Evolutionary conservation across 2,888 invertebrate species (phyloP), one percentile per base, ranked within the genome.

Genomic region (Eupsilia transversa): DNA sequence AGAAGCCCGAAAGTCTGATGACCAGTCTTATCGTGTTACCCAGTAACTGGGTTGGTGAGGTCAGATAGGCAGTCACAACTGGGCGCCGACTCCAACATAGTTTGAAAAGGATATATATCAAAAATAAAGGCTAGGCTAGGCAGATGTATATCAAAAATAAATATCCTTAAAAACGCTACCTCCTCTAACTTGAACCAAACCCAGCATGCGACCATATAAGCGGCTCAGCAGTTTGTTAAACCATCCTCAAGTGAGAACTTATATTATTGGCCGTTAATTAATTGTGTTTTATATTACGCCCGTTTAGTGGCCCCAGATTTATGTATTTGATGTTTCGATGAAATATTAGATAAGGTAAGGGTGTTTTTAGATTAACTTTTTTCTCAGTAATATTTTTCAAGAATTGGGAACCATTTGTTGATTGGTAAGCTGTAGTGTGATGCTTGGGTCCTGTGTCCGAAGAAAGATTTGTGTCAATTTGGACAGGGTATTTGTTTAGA

Each of bases 181-280:
- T 20, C 61, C 41, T 35, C 2, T 65, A 27, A 72, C 73, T 79
- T 77, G 61, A 0, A 10, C 82, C 79, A 74, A 27, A 23, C 87
- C 27, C 91, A 91, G 90, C 90, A 78, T 89, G 91, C 83, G 89
- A 88, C 88, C 92, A 90, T 88, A 90, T 89, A 89, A 89, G 87
- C 89, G 80, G 80, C 85, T 86, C 84, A 86, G 86, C 88, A 87
- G 90, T 90, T 89, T 88, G 90, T 91, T 91, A 92, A 91, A 87
- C 88, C 86, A 86, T 80, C 78, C 79, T 82, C 89, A 82, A 91
- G 90, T 90, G 91, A 91, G 91, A 91, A 91, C 90, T 89, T 86
- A 87, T 88, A 87, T 85, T 87, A 89, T 89, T 88, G 89, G 86
- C 81, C 72, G 78, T 76, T 93, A 92, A 93, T 93, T 92, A 92